phyloP scores from a whole-genome alignment of 2,113 vertebrate genomes.

The Chaetops frenatus region DNA sequence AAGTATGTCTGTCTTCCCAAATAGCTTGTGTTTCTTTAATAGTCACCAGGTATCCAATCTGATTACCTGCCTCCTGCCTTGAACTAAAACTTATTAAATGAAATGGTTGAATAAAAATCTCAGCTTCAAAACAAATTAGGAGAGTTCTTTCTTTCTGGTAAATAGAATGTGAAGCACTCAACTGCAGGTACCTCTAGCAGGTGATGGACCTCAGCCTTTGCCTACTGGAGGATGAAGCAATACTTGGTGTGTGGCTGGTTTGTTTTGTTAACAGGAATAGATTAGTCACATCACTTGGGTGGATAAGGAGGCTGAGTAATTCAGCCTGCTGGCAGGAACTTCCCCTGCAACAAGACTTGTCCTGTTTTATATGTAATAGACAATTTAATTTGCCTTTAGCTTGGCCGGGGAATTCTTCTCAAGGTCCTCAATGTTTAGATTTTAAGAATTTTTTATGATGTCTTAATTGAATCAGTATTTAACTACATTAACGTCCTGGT shows the following conservation, averaged over 20 bases:
- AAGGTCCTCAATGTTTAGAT: neutral
- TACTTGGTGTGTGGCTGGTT: neutral
- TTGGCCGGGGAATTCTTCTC: neutral
- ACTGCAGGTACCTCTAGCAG: neutral
- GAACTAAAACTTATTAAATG: neutral
- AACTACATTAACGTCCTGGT: neutral
- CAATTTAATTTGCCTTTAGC: neutral
- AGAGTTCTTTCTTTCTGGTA: neutral
- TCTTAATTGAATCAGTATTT: neutral
- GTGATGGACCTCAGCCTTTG: neutral
- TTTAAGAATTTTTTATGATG: neutral
- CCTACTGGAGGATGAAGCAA: neutral
- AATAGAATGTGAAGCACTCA: neutral
- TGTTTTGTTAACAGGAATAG: neutral
- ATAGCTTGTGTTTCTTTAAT: neutral
- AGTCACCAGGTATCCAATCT: neutral
- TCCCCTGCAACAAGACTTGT: neutral
- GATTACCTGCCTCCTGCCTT: neutral
- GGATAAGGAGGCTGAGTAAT: neutral
- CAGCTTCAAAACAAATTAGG: neutral
- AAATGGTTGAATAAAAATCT: neutral
- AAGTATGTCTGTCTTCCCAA: neutral
- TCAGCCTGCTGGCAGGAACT: neutral
- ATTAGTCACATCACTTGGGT: neutral
- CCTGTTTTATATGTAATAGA: neutral